Conservation (phyloP, 2,888 invertebrate genomes). For the Diadegma fenestrale region DNA sequence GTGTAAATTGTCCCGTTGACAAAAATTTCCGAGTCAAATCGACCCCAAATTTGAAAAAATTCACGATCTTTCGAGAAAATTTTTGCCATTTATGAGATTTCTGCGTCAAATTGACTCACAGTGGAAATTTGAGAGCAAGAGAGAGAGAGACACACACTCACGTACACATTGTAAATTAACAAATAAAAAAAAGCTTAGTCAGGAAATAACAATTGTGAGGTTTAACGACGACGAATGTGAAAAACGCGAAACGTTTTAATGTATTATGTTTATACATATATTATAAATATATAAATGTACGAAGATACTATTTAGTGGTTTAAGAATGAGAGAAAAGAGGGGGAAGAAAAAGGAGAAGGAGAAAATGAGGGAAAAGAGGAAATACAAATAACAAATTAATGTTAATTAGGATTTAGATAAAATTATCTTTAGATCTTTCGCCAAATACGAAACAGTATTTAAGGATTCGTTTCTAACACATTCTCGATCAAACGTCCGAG, state of each 20-base stretch:
- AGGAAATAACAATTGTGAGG: slow-evolving; percentile 54
- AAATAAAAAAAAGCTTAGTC: slow-evolving; percentile 64
- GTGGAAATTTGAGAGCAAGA: too few relatives aligned
- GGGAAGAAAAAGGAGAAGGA: slow-evolving; percentile 33
- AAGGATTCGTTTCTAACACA: slow-evolving; percentile 70
- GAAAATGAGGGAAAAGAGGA: not conserved
- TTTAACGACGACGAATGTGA: slow-evolving; percentile 38
- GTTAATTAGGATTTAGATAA: slow-evolving; percentile 69
- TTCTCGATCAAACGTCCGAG: slow-evolving; percentile 4
- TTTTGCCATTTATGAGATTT: too few relatives aligned
- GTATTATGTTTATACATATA: slow-evolving; percentile 80
- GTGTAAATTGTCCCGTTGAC: too few relatives aligned
- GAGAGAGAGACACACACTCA: slow-evolving; percentile 19
- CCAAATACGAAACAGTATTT: slow-evolving; percentile 84
- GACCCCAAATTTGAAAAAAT: too few relatives aligned
- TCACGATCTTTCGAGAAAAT: too few relatives aligned
- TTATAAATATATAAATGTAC: slow-evolving; percentile 71
- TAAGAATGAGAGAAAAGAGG: slow-evolving; percentile 35
- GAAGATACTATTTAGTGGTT: slow-evolving; percentile 69
- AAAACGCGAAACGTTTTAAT: slow-evolving; percentile 73
- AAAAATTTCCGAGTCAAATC: too few relatives aligned
- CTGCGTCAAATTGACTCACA: too few relatives aligned
- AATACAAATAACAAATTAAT: slow-evolving; percentile 16
- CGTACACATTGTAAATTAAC: slow-evolving; percentile 64
- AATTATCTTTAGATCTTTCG: slow-evolving; percentile 80